phyloP scores from a whole-genome alignment of 2,797 vertebrate genomes.

The Myotis pilosus region DNA sequence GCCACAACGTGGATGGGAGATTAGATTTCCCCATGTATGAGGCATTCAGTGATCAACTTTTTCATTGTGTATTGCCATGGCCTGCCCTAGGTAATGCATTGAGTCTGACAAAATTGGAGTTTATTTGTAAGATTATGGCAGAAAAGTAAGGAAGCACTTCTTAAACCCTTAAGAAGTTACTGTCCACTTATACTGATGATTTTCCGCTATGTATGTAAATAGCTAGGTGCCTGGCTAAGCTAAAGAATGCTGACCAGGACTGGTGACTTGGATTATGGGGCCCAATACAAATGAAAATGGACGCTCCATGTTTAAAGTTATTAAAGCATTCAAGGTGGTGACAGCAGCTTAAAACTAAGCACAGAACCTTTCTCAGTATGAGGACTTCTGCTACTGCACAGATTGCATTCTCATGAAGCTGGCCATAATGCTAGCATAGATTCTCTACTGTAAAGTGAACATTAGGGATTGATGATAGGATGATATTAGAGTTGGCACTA shows the following conservation, averaged over 20 bases:
- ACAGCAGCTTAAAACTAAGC: background rate
- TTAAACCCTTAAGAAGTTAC: background rate
- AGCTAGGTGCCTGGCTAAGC: background rate
- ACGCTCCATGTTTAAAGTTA: background rate
- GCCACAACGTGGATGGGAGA: background rate
- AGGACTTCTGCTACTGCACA: background rate
- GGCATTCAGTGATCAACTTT: background rate
- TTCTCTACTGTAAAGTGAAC: background rate
- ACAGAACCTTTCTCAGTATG: background rate
- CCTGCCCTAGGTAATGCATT: background rate
- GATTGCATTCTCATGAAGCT: rapidly evolving
- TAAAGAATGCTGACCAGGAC: background rate
- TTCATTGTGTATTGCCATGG: background rate
- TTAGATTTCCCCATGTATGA: background rate
- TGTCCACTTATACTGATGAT: background rate
- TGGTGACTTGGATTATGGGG: background rate
- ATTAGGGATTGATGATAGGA: background rate
- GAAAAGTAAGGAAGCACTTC: background rate
- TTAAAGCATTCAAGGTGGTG: background rate
- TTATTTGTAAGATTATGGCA: background rate
- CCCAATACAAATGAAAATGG: background rate
- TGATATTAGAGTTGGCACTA: background rate
- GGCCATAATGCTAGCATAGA: background rate
- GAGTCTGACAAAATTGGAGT: background rate
- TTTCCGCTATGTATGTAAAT: background rate